Conservation (phyloP, 2,888 invertebrate genomes). For the Prosopocoilus inquinatus region DNA sequence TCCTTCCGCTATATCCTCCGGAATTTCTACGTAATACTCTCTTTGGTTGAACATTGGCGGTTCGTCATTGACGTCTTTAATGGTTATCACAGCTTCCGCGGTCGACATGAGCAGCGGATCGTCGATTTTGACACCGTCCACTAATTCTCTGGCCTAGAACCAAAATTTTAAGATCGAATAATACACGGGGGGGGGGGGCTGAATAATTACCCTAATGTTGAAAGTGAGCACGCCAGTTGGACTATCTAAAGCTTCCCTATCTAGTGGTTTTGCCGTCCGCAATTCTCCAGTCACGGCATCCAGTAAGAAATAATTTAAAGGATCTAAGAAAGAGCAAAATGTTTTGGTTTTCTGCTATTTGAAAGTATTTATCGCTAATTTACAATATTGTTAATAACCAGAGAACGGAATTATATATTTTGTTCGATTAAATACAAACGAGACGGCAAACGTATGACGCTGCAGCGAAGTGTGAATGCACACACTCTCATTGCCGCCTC, state of each 20-base stretch:
- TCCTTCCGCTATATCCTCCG: slow-evolving; percentile 79
- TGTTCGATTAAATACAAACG: too few species aligned
- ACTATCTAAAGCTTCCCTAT: slow-evolving; percentile 79
- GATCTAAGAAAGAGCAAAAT: slow-evolving; percentile 60
- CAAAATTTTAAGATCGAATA: not conserved
- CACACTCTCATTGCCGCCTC: too few species aligned
- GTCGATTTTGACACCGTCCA: slow-evolving; percentile 68
- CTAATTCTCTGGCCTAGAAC: slow-evolving; percentile 70
- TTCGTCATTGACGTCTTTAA: slow-evolving; percentile 87
- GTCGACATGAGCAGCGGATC: slow-evolving; percentile 67
- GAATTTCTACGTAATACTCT: slow-evolving; percentile 77
- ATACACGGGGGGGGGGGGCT: not conserved
- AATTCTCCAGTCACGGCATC: slow-evolving; percentile 78
- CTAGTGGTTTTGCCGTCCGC: slow-evolving; percentile 78
- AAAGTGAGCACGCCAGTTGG: slow-evolving; percentile 76
- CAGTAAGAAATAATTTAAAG: slow-evolving; percentile 81
- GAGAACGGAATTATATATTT: too few species aligned
- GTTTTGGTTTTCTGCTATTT: not conserved
- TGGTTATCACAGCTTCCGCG: slow-evolving; percentile 76
- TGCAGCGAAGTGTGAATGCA: too few species aligned
- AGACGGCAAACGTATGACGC: too few species aligned
- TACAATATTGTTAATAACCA: too few species aligned
- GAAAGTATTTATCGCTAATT: not conserved
- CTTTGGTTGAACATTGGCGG: slow-evolving; percentile 79
- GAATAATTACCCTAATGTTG: slow-evolving; percentile 62